These are phyloP conservation scores for Piliocolobus tephrosceles DNA, from an alignment of 2,113 vertebrate species.

Conservation along the genomic window DNA sequence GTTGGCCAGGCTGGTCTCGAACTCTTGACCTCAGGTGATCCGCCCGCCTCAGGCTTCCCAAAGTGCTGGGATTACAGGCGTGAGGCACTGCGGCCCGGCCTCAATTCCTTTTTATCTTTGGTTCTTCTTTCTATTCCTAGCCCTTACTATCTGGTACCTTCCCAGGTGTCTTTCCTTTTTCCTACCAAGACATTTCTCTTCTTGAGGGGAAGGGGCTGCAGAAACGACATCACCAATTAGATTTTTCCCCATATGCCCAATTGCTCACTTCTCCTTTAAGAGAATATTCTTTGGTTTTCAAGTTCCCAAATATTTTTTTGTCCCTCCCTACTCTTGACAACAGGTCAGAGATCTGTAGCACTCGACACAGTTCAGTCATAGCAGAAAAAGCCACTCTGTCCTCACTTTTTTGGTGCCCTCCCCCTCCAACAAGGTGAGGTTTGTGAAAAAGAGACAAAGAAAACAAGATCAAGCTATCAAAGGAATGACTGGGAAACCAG, in stretches of 20 bases:
- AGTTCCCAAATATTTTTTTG: neutral
- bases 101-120: neutral
- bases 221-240: neutral
- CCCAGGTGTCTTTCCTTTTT: neutral
- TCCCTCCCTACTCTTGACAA: neutral
- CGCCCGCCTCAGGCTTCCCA: too few species aligned
- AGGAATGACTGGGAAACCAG: constrained; percentile 32
- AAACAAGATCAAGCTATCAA: constrained; percentile 53
- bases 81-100: too few species aligned
- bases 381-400: neutral
- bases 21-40: too few species aligned
- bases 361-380: neutral
- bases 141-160: neutral
- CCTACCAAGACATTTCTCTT: neutral
- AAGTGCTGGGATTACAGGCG: too few species aligned
- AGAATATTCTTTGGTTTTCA: neutral
- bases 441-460: constrained; percentile 40
- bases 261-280: neutral
- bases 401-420: neutral
- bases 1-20: too few species aligned
- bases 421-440: constrained; percentile 8
- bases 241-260: neutral
- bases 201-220: neutral
- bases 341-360: neutral
- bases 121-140: neutral